Evolutionary conservation across 1,140 invertebrate species (phyloP), one percentile per base, ranked within the genome.

Genomic region (Medauroidea extradentata): DNA sequence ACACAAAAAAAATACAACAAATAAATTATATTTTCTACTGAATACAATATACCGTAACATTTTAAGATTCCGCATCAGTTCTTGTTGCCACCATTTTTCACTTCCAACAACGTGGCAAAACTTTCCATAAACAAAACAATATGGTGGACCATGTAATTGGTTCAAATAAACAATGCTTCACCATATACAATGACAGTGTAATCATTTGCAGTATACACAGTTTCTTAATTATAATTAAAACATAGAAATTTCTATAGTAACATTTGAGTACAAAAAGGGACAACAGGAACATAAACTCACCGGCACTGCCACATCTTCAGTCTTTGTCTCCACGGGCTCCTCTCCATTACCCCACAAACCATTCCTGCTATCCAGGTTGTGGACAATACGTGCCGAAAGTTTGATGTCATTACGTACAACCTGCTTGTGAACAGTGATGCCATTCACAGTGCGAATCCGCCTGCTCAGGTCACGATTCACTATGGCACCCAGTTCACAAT

Each of bases 381-480:
- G 87, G 21, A 96, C 92, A n/a, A 99, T 91, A 68, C 93, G 93
- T 0, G 96, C 95, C 19, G 94, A 90, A 16, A 98, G 79, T 64
- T 94, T 90, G 21, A 99, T 93, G 72, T 99, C 96, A 38, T 93
- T 85, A 25, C 92, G 82, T 2, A 97, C 88, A 44, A 98, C 89
- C 63, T 88, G 84, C 65, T 94, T 93, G 71, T 98, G 93, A 14
- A 90, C 86, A 0, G 94, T 93, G 2, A 99, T 85, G 5, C 96
- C 95, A 74, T 93, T 96, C 0, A 96, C 91, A 3, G 91, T 88
- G 0, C 97, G 86, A 52, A 99, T 91, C 29, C 97, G 84, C 16
- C 94, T 85, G 60, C 89, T 93, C 13, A 98, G 75, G 76, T 99
- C 96, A 3, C 96, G 81, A 73, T 98, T 98, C 1, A 98, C 90